Base-by-base conservation (phyloP, 2,888 invertebrate genomes). In the Mimumesa dahlbomi region DNA sequence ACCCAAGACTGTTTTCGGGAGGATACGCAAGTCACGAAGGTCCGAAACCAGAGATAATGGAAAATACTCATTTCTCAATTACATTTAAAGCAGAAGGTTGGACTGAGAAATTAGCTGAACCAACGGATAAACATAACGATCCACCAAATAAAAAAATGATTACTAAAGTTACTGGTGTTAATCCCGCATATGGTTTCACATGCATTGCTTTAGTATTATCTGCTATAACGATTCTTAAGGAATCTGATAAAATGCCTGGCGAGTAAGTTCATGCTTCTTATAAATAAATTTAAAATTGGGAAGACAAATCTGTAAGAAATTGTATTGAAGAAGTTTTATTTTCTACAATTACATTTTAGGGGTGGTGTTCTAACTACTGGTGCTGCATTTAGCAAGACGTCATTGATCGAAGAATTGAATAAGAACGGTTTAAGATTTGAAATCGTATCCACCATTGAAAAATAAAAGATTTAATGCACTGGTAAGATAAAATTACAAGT, bases 301-400 rank as follows among this genome's bases (percentile, higher is more conserved):
- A 11, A 5, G 16, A 16, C n/a, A 14, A 1, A 34, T 11, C 19
- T n/a, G 13, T 18, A 42, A 19, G 7, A 34, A 64, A 16, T 31
- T 53, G 16, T 16, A 14, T 16, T 31, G 22, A 25, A 25, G 7
- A 3, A 25, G 25, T 48, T 45, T n/a, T 48, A 6, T 52, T 48
- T 42, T 22, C 31, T 42, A 36, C 49, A 6, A 38, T 43, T 49
- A n/a, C n/a, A n/a, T 87, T 92, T 63, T 89, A 96, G 95, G 7
- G 97, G 97, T 31, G 98, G 98, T 9, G 97, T 98, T 0, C 91
- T 94, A 63, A 92, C 98, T 0, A 96, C 98, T 0, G 97, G 94
- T 0, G 94, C 93, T 9, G 97, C 97, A 0, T 98, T 98, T 90
- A 91, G 91, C 0, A 93, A 96, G 73, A 97, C 98, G 0, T 92